Conservation (phyloP, 2,113 vertebrate genomes). For the Willisornis vidua region DNA sequence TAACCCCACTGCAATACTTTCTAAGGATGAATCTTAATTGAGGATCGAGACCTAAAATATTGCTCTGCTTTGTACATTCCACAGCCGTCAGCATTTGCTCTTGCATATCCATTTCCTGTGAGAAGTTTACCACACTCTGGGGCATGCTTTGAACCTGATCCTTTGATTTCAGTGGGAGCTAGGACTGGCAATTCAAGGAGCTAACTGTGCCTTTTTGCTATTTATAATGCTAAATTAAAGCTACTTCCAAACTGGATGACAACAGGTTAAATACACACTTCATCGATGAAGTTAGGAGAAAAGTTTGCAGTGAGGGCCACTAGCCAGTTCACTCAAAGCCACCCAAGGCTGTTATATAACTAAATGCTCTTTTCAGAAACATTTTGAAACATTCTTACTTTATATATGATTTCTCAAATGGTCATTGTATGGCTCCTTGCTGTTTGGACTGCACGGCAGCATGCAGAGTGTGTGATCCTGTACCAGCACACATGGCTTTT, state of each 20-base stretch:
- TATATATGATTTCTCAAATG: not conserved
- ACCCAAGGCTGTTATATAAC: not conserved
- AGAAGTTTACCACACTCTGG: constrained; percentile 46
- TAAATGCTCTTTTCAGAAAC: not conserved
- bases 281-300: not conserved
- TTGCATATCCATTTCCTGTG: constrained; percentile 35
- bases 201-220: constrained; percentile 27
- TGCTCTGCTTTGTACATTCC: constrained; percentile 24
- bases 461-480: not conserved
- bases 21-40: constrained; percentile 38
- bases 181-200: not conserved
- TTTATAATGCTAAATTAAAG: constrained; percentile 21
- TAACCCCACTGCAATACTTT: not conserved
- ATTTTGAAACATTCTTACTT: not conserved
- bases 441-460: not conserved
- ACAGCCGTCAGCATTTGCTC: constrained; percentile 34
- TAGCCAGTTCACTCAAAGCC: not conserved
- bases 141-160: constrained; percentile 43
- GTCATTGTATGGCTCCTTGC: not conserved
- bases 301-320: not conserved
- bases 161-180: constrained; percentile 45
- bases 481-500: not conserved
- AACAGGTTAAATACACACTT: constrained; percentile 8
- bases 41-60: constrained; percentile 32
- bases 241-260: not conserved